Evolutionary conservation across 2,888 invertebrate genomes (phyloP).

Genomic region (Melieria omissa): DNA sequence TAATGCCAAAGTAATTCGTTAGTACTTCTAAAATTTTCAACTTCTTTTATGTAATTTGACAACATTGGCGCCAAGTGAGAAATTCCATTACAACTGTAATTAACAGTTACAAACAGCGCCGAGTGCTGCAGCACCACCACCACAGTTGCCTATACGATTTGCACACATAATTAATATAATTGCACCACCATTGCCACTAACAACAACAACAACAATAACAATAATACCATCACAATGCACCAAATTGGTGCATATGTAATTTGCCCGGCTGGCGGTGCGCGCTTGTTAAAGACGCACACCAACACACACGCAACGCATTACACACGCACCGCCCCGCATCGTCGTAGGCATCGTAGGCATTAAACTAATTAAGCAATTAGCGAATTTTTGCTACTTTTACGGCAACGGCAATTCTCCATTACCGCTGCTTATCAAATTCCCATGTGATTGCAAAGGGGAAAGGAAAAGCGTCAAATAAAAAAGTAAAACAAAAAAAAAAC

Average conservation of each 20-base stretch:
- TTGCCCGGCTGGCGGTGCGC: no score
- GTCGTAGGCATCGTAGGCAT: background rate
- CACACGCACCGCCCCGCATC: background rate
- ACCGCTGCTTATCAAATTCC: background rate
- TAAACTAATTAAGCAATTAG: slow-evolving; percentile 13
- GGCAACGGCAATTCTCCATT: background rate
- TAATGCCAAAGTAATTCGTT: no score
- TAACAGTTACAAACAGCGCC: background rate
- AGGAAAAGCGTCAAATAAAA: background rate
- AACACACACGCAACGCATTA: no score
- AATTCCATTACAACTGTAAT: background rate
- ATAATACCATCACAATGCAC: no score
- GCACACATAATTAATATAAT: slow-evolving; percentile 23
- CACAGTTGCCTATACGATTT: background rate
- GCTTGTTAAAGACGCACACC: no score
- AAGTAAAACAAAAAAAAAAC: background rate
- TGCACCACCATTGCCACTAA: slow-evolving; percentile 10
- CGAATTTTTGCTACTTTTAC: background rate
- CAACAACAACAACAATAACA: background rate
- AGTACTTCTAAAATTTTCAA: no score
- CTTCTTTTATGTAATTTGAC: background rate
- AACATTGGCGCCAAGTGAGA: background rate
- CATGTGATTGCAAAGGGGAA: background rate
- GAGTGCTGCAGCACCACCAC: no score
- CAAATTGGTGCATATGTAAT: no score